These are phyloP conservation scores for Drosophila saltans DNA, from an alignment of 1,140 invertebrate genomes.

Conservation along the genomic window DNA sequence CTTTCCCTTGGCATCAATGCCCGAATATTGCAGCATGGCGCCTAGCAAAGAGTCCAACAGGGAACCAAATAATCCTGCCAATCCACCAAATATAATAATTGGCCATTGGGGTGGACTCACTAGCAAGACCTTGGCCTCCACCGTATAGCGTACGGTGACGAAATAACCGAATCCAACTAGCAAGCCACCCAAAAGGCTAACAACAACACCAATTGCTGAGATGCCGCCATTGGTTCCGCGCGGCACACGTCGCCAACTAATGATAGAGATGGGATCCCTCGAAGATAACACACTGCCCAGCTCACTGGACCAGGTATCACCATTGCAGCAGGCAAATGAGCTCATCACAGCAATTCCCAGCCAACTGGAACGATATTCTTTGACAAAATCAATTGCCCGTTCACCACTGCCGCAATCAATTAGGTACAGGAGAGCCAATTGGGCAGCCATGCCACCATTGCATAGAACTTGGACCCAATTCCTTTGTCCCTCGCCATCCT, in stretches of 20 bases:
- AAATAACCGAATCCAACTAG: conserved; percentile 90
- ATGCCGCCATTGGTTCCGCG: conserved; percentile 94
- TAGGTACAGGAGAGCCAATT: conserved; percentile 91
- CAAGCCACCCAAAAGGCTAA: conserved; percentile 90
- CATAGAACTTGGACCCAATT: conserved; percentile 96
- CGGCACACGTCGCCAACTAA: conserved; percentile 89
- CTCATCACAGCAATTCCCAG: conserved; percentile 91
- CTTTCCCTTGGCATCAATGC: conserved; percentile 87
- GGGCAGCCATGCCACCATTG: conserved; percentile 93
- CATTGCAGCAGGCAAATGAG: conserved; percentile 92
- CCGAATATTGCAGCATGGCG: conserved; percentile 93
- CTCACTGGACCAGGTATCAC: conserved; percentile 96
- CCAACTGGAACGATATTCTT: conserved; percentile 92
- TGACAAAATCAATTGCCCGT: conserved; percentile 90
- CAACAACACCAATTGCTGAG: conserved; percentile 88
- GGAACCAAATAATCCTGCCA: conserved; percentile 91
- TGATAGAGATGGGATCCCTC: conserved; percentile 90
- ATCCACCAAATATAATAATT: conserved; percentile 88
- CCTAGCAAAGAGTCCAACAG: conserved; percentile 93
- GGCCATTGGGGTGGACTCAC: conserved; percentile 92
- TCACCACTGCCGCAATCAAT: conserved; percentile 92
- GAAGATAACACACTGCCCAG: conserved; percentile 90
- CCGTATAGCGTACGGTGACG: conserved; percentile 86
- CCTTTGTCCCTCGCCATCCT: conserved; percentile 90
- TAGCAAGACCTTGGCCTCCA: conserved; percentile 85